These are phyloP conservation scores for Orchesella cincta DNA, from an alignment of 1,140 invertebrate species.

Conservation along the genomic window DNA sequence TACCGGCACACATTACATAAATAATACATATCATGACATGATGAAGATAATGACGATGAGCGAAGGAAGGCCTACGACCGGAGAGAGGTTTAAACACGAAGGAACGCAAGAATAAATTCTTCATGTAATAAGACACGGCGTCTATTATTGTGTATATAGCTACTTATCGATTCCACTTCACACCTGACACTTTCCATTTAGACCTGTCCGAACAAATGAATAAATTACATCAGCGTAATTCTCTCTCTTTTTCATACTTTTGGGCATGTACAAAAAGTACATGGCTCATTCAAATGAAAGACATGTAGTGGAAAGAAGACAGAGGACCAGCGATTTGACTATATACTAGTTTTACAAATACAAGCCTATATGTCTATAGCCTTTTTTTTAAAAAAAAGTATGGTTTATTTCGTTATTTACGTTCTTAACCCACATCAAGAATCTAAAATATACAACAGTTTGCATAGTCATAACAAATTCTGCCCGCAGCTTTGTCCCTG, in stretches of 20 bases:
- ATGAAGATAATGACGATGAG: not conserved
- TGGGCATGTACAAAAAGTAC: not conserved
- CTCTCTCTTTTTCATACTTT: not conserved
- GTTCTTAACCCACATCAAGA: not conserved
- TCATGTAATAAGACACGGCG: not conserved
- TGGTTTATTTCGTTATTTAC: not conserved
- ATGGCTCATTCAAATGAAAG: not conserved
- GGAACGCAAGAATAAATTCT: not conserved
- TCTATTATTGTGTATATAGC: not conserved
- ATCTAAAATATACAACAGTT: not conserved
- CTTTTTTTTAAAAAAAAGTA: not conserved
- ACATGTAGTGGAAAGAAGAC: not conserved
- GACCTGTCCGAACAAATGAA: not conserved
- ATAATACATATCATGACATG: not conserved
- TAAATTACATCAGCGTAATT: not conserved
- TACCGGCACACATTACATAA: too few species aligned
- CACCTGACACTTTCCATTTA: constrained; percentile 19
- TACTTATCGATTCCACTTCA: constrained; percentile 21
- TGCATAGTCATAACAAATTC: not conserved
- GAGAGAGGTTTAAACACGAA: not conserved
- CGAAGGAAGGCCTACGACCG: not conserved
- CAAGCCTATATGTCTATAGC: not conserved
- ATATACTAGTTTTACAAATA: not conserved
- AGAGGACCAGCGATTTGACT: too few species aligned
- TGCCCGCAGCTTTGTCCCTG: not conserved